Conservation (phyloP, 2,113 vertebrate species). For the Xenotilapia longispinis region DNA sequence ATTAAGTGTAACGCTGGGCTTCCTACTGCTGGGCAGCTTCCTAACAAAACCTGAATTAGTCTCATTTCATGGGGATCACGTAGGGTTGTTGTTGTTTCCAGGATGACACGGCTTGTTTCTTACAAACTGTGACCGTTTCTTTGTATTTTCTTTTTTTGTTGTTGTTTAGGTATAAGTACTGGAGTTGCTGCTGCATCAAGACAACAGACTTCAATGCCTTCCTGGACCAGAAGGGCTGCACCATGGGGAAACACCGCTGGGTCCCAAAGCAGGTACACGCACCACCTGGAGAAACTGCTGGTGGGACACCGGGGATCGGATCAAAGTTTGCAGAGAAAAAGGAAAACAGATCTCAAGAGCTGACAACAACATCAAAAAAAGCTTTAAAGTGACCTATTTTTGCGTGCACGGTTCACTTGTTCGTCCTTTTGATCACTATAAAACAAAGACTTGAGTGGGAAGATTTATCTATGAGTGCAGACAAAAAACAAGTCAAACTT, state of each 20-base stretch:
- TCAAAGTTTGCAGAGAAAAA: not conserved
- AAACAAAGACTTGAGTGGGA: not conserved
- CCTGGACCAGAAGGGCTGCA: conserved; percentile 91
- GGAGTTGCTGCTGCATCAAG: conserved; percentile 90
- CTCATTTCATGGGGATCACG: not conserved
- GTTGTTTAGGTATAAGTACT: conserved; percentile 87
- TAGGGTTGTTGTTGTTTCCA: not conserved
- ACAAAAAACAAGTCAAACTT: not conserved
- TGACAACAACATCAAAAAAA: not conserved
- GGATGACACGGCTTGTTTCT: not conserved
- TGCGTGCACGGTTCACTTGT: not conserved
- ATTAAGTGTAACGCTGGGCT: not conserved
- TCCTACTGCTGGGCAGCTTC: not conserved
- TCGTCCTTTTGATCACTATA: not conserved
- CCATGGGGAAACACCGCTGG: conserved; percentile 82
- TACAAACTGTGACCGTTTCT: not conserved
- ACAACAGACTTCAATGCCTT: conserved; percentile 89
- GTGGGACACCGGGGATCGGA: not conserved
- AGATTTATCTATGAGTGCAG: not conserved
- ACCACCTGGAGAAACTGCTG: not conserved
- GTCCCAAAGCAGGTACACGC: conserved; percentile 69
- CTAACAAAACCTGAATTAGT: not conserved
- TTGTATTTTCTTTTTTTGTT: not conserved
- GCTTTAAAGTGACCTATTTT: not conserved
- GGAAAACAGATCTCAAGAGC: not conserved